Evolutionary conservation across 2,113 vertebrate species (phyloP).

Genomic region (Ascaphus truei): DNA sequence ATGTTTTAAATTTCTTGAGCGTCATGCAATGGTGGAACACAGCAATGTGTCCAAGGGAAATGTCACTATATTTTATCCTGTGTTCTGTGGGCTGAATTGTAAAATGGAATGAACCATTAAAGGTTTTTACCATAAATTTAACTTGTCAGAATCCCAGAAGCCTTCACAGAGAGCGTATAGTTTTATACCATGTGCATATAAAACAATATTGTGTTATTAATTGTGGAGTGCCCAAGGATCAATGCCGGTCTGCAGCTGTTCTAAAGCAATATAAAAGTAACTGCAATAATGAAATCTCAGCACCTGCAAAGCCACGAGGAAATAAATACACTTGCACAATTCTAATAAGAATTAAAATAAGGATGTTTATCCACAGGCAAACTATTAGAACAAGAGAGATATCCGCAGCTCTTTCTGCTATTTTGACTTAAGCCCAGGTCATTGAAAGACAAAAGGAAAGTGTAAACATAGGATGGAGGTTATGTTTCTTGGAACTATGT

Average conservation of each 20-base stretch:
- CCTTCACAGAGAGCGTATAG: background rate
- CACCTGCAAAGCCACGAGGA: background rate
- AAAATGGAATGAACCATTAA: conserved; percentile 18
- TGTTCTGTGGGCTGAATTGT: conserved; percentile 39
- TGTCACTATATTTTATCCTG: conserved; percentile 49
- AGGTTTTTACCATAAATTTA: conserved; percentile 31
- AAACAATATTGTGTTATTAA: background rate
- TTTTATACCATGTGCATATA: background rate
- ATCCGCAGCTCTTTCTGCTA: no score
- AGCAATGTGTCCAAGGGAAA: conserved; percentile 58
- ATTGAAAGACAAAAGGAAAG: no score
- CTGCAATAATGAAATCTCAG: background rate
- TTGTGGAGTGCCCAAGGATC: background rate
- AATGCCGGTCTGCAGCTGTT: background rate
- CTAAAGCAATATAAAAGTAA: background rate
- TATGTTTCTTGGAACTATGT: no score
- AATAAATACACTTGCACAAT: background rate
- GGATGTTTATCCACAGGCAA: no score
- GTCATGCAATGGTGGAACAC: conserved; percentile 46
- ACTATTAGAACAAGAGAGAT: no score
- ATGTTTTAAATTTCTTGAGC: conserved; percentile 55
- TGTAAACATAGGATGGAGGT: no score
- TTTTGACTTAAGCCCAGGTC: no score
- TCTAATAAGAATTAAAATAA: no score
- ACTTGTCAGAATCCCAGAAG: background rate